A percentile compares a stretch with the other conserved stretches of the same genome.
These are phyloP conservation scores for Ochropacha duplaris DNA, from an alignment of 2,888 invertebrate genomes.

Conservation along the genomic window DNA sequence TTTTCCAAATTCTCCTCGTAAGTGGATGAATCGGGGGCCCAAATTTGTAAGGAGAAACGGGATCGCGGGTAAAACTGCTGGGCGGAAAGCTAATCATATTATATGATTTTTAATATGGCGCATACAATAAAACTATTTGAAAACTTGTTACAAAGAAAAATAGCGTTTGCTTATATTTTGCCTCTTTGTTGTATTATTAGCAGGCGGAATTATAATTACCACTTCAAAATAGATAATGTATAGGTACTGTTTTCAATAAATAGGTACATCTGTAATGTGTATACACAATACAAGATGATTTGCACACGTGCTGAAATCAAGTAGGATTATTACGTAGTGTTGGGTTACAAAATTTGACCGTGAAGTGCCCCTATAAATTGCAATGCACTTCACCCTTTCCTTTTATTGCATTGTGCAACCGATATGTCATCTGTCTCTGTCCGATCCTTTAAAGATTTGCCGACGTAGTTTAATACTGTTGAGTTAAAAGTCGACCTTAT, in stretches of 20 bases:
- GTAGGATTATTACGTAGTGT: constrained; percentile 62
- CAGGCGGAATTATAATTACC: no score
- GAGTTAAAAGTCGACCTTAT: neutral
- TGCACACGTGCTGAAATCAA: constrained; percentile 64
- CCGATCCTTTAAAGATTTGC: constrained; percentile 67
- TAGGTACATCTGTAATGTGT: constrained; percentile 15
- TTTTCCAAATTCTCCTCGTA: no score
- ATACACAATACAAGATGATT: constrained; percentile 45
- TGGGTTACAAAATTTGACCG: constrained; percentile 67
- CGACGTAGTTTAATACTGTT: constrained; percentile 44
- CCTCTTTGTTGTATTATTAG: no score
- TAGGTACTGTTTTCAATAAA: constrained; percentile 15
- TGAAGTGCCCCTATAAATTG: constrained; percentile 78
- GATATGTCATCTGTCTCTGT: constrained; percentile 73
- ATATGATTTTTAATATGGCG: no score
- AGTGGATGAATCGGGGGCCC: no score
- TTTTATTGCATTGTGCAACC: constrained; percentile 71
- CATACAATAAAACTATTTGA: no score
- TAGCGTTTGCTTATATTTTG: no score
- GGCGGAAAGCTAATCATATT: no score
- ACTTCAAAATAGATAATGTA: no score
- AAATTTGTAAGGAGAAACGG: no score
- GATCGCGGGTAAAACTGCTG: no score
- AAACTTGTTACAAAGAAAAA: no score
- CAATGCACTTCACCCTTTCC: constrained; percentile 77